A percentile compares a stretch with the other conserved stretches of the same genome.
Evolutionary conservation across 2,888 invertebrate species (phyloP).

Genomic region (Tortrix viridana): DNA sequence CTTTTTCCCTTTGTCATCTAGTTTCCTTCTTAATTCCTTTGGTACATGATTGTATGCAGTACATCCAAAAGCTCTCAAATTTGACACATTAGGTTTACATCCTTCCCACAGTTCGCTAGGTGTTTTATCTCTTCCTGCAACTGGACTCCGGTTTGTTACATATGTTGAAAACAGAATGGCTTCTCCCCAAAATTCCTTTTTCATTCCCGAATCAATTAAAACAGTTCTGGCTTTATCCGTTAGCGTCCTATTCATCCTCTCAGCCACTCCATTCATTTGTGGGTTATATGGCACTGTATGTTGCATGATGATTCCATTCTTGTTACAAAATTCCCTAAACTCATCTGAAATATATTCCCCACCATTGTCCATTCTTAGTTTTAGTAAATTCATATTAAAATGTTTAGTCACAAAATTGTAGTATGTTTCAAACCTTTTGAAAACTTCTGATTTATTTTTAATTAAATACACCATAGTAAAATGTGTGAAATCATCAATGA

Average conservation of each 20-base stretch:
- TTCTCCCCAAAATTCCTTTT: no score
- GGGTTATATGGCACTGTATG: constrained; percentile 41
- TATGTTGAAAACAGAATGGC: constrained; percentile 25
- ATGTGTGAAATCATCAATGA: constrained; percentile 13
- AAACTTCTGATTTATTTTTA: constrained; percentile 14
- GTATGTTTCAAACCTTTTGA: constrained; percentile 23
- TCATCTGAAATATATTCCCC: no score
- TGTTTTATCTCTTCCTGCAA: constrained; percentile 1
- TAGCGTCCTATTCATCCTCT: no score
- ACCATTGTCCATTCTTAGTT: constrained; percentile 14
- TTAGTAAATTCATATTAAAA: no score
- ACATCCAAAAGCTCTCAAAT: constrained; percentile 42
- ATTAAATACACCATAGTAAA: constrained; percentile 11
- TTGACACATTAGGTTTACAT: constrained; percentile 32
- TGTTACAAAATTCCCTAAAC: constrained; percentile 1
- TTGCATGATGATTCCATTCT: constrained; percentile 17
- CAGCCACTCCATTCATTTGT: constrained; percentile 38
- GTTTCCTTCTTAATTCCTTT: constrained; percentile 25
- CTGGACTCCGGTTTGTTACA: constrained; percentile 23
- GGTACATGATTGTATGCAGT: constrained; percentile 41
- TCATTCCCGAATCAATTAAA: no score
- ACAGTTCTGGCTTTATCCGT: no score
- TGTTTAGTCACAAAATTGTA: constrained; percentile 16
- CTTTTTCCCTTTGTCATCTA: constrained; percentile 26
- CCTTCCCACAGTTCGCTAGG: constrained; percentile 23